A percentile compares a stretch with the other conserved stretches of the same genome.
Evolutionary conservation across 2,797 vertebrate genomes (phyloP).

Genomic region (Acomys russatus): DNA sequence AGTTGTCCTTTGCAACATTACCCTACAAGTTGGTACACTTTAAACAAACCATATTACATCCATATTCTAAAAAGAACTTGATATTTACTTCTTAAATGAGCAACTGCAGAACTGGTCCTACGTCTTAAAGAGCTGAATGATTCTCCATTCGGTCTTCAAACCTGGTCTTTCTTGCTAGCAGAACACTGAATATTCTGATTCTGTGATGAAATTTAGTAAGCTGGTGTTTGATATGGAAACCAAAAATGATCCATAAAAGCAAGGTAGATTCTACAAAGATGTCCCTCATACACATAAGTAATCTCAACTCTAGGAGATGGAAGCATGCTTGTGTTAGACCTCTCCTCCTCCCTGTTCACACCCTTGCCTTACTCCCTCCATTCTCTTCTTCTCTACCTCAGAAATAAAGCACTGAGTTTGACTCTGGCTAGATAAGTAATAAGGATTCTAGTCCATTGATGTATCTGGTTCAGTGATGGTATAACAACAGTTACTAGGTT

Average conservation of each 20-base stretch:
- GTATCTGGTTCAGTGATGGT: not conserved
- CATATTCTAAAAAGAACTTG: not conserved
- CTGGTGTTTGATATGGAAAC: not conserved
- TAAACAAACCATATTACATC: conserved; percentile 45
- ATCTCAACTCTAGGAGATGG: not conserved
- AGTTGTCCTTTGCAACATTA: not conserved
- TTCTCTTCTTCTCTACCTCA: not conserved
- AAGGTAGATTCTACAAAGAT: not conserved
- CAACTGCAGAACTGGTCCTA: not conserved
- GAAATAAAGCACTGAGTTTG: not conserved
- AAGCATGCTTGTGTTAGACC: not conserved
- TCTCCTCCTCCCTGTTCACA: not conserved
- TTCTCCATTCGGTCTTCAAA: not conserved
- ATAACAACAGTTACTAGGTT: conserved; percentile 7
- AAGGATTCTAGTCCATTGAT: not conserved
- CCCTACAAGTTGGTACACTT: not conserved
- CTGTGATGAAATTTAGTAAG: not conserved
- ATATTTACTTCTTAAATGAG: not conserved
- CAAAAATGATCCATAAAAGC: too few relatives aligned
- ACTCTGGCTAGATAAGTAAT: not conserved
- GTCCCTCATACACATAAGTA: not conserved
- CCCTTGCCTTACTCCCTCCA: not conserved
- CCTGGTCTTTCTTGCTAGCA: not conserved
- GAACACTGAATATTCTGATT: not conserved
- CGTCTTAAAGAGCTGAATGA: not conserved